Percentiles rank a stretch among this genome's conserved stretches.
These are phyloP conservation scores for Drosophila neonasuta DNA, from an alignment of 2,888 invertebrate genomes.

Conservation along the genomic window DNA sequence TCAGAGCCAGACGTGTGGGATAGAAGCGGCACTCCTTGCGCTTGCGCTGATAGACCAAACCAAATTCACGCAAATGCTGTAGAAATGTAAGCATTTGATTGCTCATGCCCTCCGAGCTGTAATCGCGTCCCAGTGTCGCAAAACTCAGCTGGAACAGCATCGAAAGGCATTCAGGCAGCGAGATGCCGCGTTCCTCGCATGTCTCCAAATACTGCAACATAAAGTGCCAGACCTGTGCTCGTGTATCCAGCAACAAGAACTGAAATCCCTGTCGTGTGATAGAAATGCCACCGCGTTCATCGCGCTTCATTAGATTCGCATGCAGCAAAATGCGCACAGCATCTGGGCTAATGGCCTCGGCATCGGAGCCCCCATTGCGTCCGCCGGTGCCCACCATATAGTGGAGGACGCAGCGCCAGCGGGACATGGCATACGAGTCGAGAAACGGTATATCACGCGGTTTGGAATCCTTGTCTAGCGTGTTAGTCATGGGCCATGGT, in stretches of 20 bases:
- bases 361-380: slow-evolving; percentile 85
- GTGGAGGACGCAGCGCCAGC: slow-evolving; percentile 98
- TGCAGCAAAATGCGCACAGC: slow-evolving; percentile 96
- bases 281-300: slow-evolving; percentile 88
- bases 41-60: slow-evolving; percentile 97
- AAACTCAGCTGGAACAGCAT: slow-evolving; percentile 98
- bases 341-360: slow-evolving; percentile 95
- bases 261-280: slow-evolving; percentile 98
- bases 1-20: slow-evolving; percentile 95
- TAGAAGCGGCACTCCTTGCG: slow-evolving; percentile 95
- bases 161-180: slow-evolving; percentile 94
- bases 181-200: slow-evolving; percentile 92
- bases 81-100: slow-evolving; percentile 93
- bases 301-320: slow-evolving; percentile 93
- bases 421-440: slow-evolving; percentile 94
- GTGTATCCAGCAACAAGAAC: slow-evolving; percentile 95
- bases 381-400: slow-evolving; percentile 94
- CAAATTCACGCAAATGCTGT: slow-evolving; percentile 98
- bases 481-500: slow-evolving; percentile 93
- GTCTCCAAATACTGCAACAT: slow-evolving; percentile 97
- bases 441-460: slow-evolving; percentile 93
- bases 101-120: slow-evolving; percentile 97
- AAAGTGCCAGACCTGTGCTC: slow-evolving; percentile 96
- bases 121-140: slow-evolving; percentile 96
- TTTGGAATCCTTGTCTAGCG: slow-evolving; percentile 92